A percentile compares a stretch with the other conserved stretches of the same genome.
Evolutionary conservation across 1,140 invertebrate genomes (phyloP).

Genomic region (Aricia agestis): DNA sequence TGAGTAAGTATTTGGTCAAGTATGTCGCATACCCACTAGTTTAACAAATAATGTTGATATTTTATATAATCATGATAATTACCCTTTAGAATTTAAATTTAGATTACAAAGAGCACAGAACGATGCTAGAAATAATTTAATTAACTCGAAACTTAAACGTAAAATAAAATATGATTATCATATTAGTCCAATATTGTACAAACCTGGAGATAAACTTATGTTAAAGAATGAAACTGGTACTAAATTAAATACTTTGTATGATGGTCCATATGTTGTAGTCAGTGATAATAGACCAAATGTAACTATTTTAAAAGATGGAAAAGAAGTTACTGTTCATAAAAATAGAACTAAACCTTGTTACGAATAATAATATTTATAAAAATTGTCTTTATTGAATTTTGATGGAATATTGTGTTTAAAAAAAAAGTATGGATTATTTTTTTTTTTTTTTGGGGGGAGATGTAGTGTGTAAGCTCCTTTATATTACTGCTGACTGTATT

Average conservation of each 20-base stretch:
- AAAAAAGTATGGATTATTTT: too few relatives aligned
- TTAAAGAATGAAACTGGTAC: neutral
- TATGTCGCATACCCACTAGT: slow-evolving; percentile 15
- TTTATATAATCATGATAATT: slow-evolving; percentile 17
- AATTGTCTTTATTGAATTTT: too few relatives aligned
- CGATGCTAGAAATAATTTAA: slow-evolving; percentile 18
- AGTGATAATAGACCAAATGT: neutral
- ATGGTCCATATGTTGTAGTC: neutral
- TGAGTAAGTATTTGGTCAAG: slow-evolving; percentile 20
- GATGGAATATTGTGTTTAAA: too few relatives aligned
- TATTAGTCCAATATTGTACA: slow-evolving; percentile 2
- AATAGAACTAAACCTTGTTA: slow-evolving; percentile 3
- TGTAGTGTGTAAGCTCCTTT: too few relatives aligned
- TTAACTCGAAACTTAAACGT: neutral
- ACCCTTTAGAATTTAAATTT: slow-evolving; percentile 18
- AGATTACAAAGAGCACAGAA: slow-evolving; percentile 9
- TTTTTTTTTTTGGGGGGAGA: too few relatives aligned
- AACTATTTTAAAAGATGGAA: neutral
- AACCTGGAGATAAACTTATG: slow-evolving; percentile 8
- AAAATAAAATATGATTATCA: slow-evolving; percentile 11
- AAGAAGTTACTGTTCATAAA: neutral
- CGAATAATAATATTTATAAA: too few relatives aligned
- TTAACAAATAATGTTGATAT: neutral
- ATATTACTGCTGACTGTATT: too few relatives aligned
- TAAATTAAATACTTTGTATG: neutral